phyloP scores from a whole-genome alignment of 2,888 invertebrate species.

The Peribatodes rhomboidaria region DNA sequence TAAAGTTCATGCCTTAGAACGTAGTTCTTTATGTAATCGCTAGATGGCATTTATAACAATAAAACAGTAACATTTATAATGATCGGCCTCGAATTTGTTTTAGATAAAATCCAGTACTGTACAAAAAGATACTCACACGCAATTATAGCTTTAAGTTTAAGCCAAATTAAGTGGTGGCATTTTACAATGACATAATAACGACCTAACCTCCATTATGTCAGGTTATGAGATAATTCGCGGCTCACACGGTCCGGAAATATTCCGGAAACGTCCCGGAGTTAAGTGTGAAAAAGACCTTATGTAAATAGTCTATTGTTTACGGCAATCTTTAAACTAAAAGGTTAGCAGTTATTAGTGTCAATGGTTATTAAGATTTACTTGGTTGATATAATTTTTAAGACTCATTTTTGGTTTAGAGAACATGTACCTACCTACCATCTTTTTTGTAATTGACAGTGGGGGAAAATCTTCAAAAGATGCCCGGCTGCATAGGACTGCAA shows the following conservation, averaged over 20 bases:
- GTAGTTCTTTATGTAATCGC: not conserved
- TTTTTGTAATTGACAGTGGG: no score
- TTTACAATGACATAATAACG: conserved; percentile 39
- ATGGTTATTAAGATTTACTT: conserved; percentile 11
- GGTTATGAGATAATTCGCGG: conserved; percentile 30
- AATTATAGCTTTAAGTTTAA: conserved; percentile 25
- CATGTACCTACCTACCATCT: no score
- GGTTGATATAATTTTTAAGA: not conserved
- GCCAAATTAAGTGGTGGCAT: conserved; percentile 22
- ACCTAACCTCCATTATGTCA: conserved; percentile 22
- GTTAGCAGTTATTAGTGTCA: conserved; percentile 22
- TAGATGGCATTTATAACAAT: conserved; percentile 31
- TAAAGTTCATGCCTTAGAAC: not conserved
- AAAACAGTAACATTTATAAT: conserved; percentile 1
- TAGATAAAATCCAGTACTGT: conserved; percentile 23
- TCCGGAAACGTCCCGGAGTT: conserved; percentile 46
- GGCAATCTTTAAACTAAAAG: conserved; percentile 36
- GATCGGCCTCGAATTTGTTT: not conserved
- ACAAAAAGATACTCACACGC: conserved; percentile 35
- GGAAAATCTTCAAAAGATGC: no score
- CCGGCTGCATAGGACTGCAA: no score
- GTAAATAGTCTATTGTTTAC: conserved; percentile 48
- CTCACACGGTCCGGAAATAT: conserved; percentile 47
- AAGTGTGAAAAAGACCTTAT: conserved; percentile 42
- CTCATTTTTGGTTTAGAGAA: not conserved